Conservation (phyloP, 2,113 vertebrate species). For the Hippopotamus amphibius region DNA sequence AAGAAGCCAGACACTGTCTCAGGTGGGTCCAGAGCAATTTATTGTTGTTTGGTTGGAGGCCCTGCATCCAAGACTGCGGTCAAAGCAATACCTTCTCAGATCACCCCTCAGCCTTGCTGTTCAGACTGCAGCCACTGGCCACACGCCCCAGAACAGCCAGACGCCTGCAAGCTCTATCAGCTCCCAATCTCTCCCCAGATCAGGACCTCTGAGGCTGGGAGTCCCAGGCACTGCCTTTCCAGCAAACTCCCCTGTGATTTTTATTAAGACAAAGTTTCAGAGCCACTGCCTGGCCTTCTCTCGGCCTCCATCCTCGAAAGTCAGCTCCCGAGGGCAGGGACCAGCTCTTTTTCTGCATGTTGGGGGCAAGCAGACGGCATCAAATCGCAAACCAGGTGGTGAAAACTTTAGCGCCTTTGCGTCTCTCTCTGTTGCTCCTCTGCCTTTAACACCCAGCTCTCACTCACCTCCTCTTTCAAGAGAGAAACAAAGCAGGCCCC, state of each 20-base stretch:
- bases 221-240: rapidly evolving
- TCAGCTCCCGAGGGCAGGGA: not conserved
- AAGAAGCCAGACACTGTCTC: not conserved
- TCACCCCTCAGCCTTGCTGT: not conserved
- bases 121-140: rapidly evolving
- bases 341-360: not conserved
- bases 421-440: not conserved
- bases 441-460: not conserved
- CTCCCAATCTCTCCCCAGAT: too few species aligned
- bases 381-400: rapidly evolving
- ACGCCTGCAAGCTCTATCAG: rapidly evolving
- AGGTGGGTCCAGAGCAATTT: not conserved
- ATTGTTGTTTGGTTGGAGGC: not conserved
- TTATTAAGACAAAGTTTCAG: not conserved
- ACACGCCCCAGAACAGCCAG: rapidly evolving
- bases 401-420: not conserved
- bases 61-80: not conserved
- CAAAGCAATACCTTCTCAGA: rapidly evolving
- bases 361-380: not conserved
- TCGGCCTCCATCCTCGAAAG: not conserved
- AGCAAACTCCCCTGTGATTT: not conserved
- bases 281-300: not conserved
- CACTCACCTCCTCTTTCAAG: not conserved
- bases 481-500: not conserved
- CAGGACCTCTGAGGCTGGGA: not conserved